A percentile compares a stretch with the other conserved stretches of the same genome.
These are phyloP conservation scores for Podarcis lilfordi DNA, from an alignment of 2,797 vertebrate genomes.

Conservation along the genomic window DNA sequence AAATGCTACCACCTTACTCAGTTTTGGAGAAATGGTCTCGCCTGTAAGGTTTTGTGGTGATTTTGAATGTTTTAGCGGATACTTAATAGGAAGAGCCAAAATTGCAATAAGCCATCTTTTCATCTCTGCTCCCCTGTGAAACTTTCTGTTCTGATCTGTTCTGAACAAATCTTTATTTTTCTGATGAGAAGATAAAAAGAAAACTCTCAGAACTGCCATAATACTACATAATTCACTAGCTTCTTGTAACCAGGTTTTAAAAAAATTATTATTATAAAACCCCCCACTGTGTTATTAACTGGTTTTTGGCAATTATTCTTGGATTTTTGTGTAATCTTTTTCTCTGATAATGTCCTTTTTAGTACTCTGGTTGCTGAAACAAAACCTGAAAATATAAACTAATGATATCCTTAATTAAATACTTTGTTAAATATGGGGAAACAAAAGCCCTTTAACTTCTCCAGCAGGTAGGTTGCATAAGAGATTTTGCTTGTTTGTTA, in stretches of 20 bases:
- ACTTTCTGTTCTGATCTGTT: neutral
- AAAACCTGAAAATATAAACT: conserved; percentile 9
- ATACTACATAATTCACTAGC: neutral
- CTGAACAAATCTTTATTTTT: neutral
- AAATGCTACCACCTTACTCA: no score
- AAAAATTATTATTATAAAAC: no score
- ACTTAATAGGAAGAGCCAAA: neutral
- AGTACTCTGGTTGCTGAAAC: conserved; percentile 14
- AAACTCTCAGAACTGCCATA: neutral
- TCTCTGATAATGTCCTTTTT: conserved; percentile 4
- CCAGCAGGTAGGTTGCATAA: neutral
- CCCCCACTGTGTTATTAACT: neutral
- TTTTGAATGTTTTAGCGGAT: neutral
- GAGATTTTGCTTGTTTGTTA: neutral
- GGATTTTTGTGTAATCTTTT: neutral
- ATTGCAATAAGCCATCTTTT: neutral
- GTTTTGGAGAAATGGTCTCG: no score
- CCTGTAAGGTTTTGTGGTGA: no score
- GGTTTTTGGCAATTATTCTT: conserved; percentile 2
- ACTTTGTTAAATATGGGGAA: neutral
- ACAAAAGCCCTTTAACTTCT: neutral
- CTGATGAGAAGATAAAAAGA: conserved; percentile 10
- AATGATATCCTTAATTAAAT: neutral
- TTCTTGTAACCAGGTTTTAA: neutral
- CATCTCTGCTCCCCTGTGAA: neutral